Base-by-base conservation (phyloP, 2,113 vertebrate genomes). In the Hippoglossus stenolepis region DNA sequence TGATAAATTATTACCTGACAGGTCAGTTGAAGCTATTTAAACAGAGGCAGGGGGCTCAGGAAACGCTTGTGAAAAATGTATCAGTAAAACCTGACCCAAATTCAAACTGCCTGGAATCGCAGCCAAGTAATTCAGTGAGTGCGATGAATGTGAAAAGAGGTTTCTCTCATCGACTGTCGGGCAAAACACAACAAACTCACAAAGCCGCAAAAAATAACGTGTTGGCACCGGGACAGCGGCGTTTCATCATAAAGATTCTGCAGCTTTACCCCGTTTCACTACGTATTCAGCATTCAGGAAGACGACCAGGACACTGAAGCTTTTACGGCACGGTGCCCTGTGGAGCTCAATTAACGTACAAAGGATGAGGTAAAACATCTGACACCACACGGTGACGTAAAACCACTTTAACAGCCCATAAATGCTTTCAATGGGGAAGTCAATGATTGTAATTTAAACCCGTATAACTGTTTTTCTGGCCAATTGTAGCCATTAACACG, bases 41-140 rank as follows among this genome's bases (percentile, higher is more conserved):
- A 74, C 61, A 65, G 28, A 65, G 54, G 35, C 6, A 2, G 26
- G 35, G 58, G 53, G 53, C 28, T 40, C 3, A 35, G 26, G 10
- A 67, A 80, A 65, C 62, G 21, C 57, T 56, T 47, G 13, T 54
- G 67, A 57, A 68, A 80, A 76, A 77, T 47, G 17, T 58, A 21
- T 65, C 58, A 26, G 23, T 24, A 56, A 28, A 80, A 56, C 67
- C 24, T 38, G 76, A 86, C 67, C 77, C 70, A 72, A 71, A 77
- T 86, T 68, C 38, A 5, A 23, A 77, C 73, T 14, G 23, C 35
- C 73, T 74, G 66, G 56, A 71, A 20, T 40, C 17, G 20, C 43
- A 80, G 71, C 73, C 56, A 65, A 75, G 54, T 75, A 28, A 79
- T 85, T 88, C 79, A 80, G 47, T 2, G 56, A 64, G 51, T 68